Conservation (phyloP, 2,888 invertebrate genomes). For the Exocentrus adspersus region DNA sequence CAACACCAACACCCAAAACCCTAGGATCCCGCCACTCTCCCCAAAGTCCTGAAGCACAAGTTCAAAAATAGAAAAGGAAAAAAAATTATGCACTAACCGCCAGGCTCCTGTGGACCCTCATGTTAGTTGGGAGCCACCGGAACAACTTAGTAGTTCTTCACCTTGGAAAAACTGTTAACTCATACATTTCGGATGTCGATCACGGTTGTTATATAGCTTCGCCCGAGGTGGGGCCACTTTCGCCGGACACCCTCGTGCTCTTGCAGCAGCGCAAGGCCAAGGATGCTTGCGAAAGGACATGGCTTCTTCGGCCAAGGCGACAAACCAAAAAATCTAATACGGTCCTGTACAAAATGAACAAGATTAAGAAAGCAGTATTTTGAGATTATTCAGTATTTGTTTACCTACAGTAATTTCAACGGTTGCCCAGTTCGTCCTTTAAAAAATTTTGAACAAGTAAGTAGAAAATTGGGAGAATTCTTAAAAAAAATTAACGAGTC, state of each 20-base stretch:
- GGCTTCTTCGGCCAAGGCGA: constrained; percentile 50
- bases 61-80: no score
- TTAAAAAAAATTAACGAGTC: no score
- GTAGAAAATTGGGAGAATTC: no score
- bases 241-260: constrained; percentile 42
- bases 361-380: no score
- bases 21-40: background rate
- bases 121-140: constrained; percentile 59
- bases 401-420: no score
- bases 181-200: constrained; percentile 44
- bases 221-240: constrained; percentile 41
- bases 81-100: constrained; percentile 57
- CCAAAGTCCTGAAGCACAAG: background rate
- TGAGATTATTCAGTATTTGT: no score
- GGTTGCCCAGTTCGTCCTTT: no score
- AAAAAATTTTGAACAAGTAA: no score
- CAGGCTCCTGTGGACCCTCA: constrained; percentile 71
- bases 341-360: no score
- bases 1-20: no score
- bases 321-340: no score
- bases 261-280: constrained; percentile 48
- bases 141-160: constrained; percentile 51
- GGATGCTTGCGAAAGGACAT: constrained; percentile 20
- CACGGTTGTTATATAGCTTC: constrained; percentile 57
- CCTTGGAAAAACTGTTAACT: constrained; percentile 56